Evolutionary conservation across 1,140 invertebrate genomes (phyloP).

Genomic region (Pollicipes pollicipes): DNA sequence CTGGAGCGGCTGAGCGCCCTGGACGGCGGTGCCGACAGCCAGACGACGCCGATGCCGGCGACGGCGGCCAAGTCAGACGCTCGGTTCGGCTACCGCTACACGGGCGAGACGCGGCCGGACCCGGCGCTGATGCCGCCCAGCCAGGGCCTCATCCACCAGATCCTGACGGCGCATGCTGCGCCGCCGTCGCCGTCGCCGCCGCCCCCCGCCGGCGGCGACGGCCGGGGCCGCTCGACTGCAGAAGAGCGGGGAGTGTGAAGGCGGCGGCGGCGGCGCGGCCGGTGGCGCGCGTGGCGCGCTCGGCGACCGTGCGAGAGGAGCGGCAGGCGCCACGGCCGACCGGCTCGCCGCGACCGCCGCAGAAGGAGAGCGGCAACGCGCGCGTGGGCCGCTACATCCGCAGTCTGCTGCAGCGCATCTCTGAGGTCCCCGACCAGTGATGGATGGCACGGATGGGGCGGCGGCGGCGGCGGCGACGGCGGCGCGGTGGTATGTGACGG

Average conservation of each 20-base stretch:
- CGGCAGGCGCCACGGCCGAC: too few species aligned
- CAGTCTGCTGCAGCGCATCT: background rate
- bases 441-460: background rate
- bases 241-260: background rate
- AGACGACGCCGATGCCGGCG: too few species aligned
- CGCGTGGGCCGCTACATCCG: background rate
- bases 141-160: background rate
- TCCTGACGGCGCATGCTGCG: background rate
- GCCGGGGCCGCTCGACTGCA: background rate
- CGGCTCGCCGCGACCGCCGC: background rate
- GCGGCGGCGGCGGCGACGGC: too few species aligned
- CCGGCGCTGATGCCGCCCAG: background rate
- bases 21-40: background rate
- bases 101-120: background rate
- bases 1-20: background rate
- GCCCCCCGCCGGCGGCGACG: too few species aligned
- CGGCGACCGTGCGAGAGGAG: background rate
- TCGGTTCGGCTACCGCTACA: background rate
- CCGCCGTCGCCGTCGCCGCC: too few species aligned
- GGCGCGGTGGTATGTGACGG: too few species aligned
- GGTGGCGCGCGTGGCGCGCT: background rate
- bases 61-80: background rate
- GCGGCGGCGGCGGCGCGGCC: too few species aligned
- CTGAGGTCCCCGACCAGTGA: background rate
- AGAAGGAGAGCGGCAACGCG: background rate